Base-by-base conservation (phyloP, 2,888 invertebrate species). In the Gari tellinella region DNA sequence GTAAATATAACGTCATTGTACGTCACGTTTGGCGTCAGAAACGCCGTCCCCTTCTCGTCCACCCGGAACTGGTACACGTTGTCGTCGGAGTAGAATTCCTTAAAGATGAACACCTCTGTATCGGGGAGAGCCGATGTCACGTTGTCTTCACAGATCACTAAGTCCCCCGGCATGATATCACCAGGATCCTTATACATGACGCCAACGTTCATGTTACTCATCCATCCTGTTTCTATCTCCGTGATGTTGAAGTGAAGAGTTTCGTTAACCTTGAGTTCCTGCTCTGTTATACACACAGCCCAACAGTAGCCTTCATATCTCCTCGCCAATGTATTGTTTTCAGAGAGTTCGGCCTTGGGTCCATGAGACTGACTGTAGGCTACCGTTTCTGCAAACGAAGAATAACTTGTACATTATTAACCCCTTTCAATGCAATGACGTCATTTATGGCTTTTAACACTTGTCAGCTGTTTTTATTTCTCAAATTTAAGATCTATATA, bases 21-120 rank as follows among this genome's bases (percentile, higher is more conserved):
- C 7, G 78, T 78, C 10, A 78, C 78, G 57, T 78, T 78, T 17
- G 78, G 78, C 8, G 78, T 49, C 37, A 78, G 56, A n/a, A 57
- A 70, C 10, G 78, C 78, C 21, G 31, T 37, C 8, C 78, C 73
- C 3, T 56, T 15, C n/a, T 37, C 40, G 41, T 70, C 72, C 7
- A 78, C 57, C 31, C 61, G n/a, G 46, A 78, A 78, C 21, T 45
- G 25, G 37, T 73, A 78, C 21, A 70, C 45, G 21, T 78, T 67
- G 1, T 67, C 67, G 15, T 17, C 31, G 7, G 73, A 52, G 37
- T 67, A 67, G 26, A 67, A 73, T 15, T 25, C 15, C 43, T 73
- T 48, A 40, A 72, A 76, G 19, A 76, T 64, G 61, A 76, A 76
- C 23, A 76, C 76, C 31, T 63, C 48, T 12, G 77, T 69, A 40